phyloP scores from a whole-genome alignment of 2,888 invertebrate species.

The Proisotoma minuta region DNA sequence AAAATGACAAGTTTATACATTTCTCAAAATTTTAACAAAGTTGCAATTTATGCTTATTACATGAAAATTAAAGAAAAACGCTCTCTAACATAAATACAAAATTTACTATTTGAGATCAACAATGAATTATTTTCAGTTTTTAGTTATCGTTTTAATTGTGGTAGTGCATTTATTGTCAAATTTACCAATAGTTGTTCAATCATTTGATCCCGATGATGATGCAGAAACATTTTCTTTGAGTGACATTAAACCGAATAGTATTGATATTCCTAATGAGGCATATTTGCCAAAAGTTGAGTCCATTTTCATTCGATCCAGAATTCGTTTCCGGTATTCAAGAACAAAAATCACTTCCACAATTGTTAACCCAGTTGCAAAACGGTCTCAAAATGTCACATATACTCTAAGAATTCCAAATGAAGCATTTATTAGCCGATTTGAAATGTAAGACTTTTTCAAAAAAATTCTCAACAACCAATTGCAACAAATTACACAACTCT shows the following conservation, averaged over 20 bases:
- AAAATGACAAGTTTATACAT: too few relatives aligned
- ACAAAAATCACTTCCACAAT: conserved; percentile 49
- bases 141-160: not conserved
- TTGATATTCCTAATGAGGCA: conserved; percentile 1
- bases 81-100: too few relatives aligned
- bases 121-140: too few relatives aligned
- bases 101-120: too few relatives aligned
- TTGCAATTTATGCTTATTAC: too few relatives aligned
- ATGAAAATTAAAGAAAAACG: too few relatives aligned
- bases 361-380: conserved; percentile 44
- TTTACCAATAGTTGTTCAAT: not conserved
- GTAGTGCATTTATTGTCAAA: not conserved
- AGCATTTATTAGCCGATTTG: conserved; percentile 48
- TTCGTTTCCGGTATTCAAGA: conserved; percentile 49
- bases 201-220: not conserved
- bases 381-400: conserved; percentile 48
- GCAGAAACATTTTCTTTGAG: not conserved
- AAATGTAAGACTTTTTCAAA: conserved; percentile 40
- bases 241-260: not conserved
- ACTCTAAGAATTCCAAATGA: conserved; percentile 48
- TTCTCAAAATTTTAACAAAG: too few relatives aligned
- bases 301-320: conserved; percentile 48
- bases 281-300: conserved; percentile 9
- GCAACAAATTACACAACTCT: not conserved
- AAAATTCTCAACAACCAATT: not conserved